Percentiles rank a stretch among this genome's conserved stretches.
Conservation (phyloP, 2,113 vertebrate genomes). For the Eolophus roseicapilla region DNA sequence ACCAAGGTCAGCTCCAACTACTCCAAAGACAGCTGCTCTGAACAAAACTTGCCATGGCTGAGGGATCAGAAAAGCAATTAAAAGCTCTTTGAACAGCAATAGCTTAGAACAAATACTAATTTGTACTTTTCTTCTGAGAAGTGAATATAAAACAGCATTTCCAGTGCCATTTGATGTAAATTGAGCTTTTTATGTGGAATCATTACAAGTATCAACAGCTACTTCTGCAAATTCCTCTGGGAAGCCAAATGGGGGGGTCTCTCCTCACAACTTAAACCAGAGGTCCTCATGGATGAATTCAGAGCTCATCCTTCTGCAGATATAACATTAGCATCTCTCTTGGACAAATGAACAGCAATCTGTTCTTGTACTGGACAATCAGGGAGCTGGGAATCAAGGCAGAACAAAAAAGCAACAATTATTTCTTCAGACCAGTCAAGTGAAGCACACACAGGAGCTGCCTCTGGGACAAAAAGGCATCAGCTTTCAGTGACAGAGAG, state of each 20-base stretch:
- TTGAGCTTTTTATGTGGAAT: conserved; percentile 49
- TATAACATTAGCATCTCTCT: not conserved
- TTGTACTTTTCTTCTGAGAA: conserved; percentile 29
- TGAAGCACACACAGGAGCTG: not conserved
- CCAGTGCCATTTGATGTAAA: conserved; percentile 48
- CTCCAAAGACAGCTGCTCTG: not conserved
- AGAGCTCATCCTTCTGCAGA: not conserved
- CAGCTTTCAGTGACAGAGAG: not conserved
- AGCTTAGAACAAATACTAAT: conserved; percentile 57
- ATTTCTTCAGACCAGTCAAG: not conserved
- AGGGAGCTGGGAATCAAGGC: not conserved
- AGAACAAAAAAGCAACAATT: not conserved
- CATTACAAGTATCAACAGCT: conserved; percentile 25
- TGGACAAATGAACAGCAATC: not conserved
- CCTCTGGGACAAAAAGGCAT: not conserved
- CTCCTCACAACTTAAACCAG: not conserved
- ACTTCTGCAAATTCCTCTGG: conserved; percentile 13
- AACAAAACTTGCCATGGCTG: not conserved
- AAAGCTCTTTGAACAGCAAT: conserved; percentile 56
- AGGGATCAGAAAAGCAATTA: conserved; percentile 58
- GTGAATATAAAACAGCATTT: conserved; percentile 35
- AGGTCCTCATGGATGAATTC: not conserved
- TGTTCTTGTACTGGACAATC: not conserved
- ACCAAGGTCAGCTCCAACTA: not conserved
- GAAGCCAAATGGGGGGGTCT: not conserved